A percentile compares a stretch with the other conserved stretches of the same genome.
Conservation (phyloP, 2,888 invertebrate species). For the Globia sparganii region DNA sequence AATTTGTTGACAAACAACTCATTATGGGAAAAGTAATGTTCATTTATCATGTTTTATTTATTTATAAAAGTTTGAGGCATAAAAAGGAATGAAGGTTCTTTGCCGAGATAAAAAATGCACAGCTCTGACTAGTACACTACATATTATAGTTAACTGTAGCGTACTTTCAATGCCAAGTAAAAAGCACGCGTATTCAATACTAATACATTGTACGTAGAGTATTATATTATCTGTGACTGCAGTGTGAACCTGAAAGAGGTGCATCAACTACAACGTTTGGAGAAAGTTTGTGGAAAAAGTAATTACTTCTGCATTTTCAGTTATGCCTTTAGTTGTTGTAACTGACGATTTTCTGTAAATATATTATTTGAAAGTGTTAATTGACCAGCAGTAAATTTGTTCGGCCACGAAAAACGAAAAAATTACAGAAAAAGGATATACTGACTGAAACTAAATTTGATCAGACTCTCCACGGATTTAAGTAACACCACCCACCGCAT, state of each 20-base stretch:
- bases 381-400: not conserved
- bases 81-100: not conserved
- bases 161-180: not conserved
- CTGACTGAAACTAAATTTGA: not conserved
- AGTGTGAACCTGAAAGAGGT: not conserved
- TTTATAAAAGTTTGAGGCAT: not conserved
- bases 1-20: not conserved
- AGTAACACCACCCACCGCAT: constrained; percentile 44
- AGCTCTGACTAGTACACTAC: not conserved
- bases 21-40: not conserved
- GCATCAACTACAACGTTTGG: not conserved
- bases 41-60: not conserved
- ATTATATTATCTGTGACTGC: too few relatives aligned
- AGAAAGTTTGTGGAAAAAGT: not conserved
- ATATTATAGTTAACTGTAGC: not conserved
- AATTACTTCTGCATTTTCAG: not conserved
- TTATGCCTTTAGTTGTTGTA: not conserved
- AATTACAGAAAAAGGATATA: not conserved
- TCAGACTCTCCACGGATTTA: not conserved
- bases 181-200: not conserved
- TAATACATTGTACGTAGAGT: too few relatives aligned
- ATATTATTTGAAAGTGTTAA: not conserved
- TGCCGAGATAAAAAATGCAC: not conserved
- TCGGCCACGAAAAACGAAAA: not conserved
- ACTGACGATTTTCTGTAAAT: not conserved